phyloP scores from a whole-genome alignment of 2,797 vertebrate genomes.

The Mustela erminea region DNA sequence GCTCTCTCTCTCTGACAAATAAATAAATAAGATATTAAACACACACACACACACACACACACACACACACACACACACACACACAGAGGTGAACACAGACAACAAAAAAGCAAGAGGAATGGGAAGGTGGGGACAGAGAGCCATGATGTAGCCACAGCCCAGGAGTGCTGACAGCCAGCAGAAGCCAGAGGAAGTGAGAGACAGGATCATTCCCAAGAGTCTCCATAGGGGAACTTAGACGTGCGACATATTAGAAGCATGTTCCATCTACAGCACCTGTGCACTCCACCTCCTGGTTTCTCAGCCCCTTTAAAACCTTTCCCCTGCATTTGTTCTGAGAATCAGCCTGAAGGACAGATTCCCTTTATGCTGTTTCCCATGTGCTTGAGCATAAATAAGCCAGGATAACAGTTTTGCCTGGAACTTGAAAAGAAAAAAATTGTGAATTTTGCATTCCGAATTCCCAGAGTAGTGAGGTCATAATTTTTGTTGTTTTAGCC shows the following conservation, averaged over 20 bases:
- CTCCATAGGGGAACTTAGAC: background rate
- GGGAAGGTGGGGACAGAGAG: background rate
- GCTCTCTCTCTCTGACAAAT: too few relatives aligned
- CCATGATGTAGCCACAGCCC: rapidly evolving
- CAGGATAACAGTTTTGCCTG: background rate
- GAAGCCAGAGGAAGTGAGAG: too few relatives aligned
- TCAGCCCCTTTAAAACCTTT: background rate
- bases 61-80: too few relatives aligned
- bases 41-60: too few relatives aligned
- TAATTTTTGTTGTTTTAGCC: background rate
- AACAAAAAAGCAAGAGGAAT: background rate
- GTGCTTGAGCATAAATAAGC: background rate
- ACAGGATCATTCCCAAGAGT: too few relatives aligned
- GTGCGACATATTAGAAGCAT: background rate
- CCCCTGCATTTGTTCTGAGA: background rate
- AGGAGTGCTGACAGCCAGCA: background rate
- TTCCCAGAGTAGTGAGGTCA: background rate
- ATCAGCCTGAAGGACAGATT: background rate
- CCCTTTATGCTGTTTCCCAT: background rate
- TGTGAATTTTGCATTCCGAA: background rate
- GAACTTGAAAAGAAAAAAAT: background rate
- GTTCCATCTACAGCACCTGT: background rate
- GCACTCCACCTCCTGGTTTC: background rate
- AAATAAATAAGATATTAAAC: too few relatives aligned
- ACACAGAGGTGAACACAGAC: background rate